phyloP scores from a whole-genome alignment of 2,888 invertebrate genomes.

The Hermaeophaga mercurialis region DNA sequence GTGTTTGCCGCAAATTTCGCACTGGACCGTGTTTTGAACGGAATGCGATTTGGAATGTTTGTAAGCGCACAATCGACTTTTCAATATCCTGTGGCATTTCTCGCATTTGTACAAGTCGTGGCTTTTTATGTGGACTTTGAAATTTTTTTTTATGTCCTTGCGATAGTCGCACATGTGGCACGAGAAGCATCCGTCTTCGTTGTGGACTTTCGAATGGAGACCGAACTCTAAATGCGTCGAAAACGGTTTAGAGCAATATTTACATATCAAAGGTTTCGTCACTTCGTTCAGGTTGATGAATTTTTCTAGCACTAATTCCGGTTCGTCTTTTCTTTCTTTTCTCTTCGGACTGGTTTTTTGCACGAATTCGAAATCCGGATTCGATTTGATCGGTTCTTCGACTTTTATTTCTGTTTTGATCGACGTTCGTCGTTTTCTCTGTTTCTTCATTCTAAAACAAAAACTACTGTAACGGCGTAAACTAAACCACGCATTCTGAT shows the following conservation, averaged over 20 bases:
- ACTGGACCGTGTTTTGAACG: slow-evolving; percentile 57
- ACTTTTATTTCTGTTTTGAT: not conserved
- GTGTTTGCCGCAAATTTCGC: slow-evolving; percentile 58
- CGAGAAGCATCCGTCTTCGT: slow-evolving; percentile 46
- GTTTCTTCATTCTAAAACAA: slow-evolving; percentile 17
- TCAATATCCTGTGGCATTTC: slow-evolving; percentile 44
- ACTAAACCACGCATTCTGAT: too few relatives aligned
- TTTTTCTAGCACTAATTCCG: slow-evolving; percentile 24
- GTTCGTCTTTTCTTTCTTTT: slow-evolving; percentile 1
- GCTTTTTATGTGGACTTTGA: slow-evolving; percentile 45
- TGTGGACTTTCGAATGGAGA: slow-evolving; percentile 49
- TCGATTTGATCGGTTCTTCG: slow-evolving; percentile 2
- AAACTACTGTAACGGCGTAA: slow-evolving; percentile 6
- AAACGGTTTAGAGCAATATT: slow-evolving; percentile 61
- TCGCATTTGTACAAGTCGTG: slow-evolving; percentile 45
- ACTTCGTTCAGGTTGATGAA: slow-evolving; percentile 31
- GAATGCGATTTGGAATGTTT: slow-evolving; percentile 49
- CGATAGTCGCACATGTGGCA: slow-evolving; percentile 52
- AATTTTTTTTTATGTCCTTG: slow-evolving; percentile 34
- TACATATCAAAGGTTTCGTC: slow-evolving; percentile 58
- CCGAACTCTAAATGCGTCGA: slow-evolving; percentile 52
- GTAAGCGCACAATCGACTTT: slow-evolving; percentile 59
- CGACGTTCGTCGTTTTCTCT: not conserved
- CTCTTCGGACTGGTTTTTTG: not conserved
- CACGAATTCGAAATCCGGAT: slow-evolving; percentile 4